Base-by-base conservation (phyloP, 2,797 vertebrate species). In the Gymnothorax reevesii region DNA sequence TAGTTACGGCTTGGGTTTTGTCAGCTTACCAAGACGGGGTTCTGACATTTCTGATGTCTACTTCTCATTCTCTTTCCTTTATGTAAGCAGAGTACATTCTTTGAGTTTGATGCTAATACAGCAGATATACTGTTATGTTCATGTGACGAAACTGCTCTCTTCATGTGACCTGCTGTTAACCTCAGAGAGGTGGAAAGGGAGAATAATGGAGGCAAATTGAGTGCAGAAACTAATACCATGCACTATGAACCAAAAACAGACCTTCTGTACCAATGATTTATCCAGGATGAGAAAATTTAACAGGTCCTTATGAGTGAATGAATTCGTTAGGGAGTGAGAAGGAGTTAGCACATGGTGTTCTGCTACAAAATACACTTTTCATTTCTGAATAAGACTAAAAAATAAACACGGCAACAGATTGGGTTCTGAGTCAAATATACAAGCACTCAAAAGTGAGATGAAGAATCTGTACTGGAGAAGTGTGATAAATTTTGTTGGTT, bases 191-290 rank as follows among this genome's bases (percentile, higher is more conserved):
- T 3, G 12, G 57, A 22, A n/a, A 25, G 27, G 57, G 22, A 57
- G 62, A 17, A 25, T 66, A 71, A 7, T 10, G n/a, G 6, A 33
- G 8, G 49, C 4, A 42, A 5, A 22, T 4, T 8, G n/a, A 59
- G n/a, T 60, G 54, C 4, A 59, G 5, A 15, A 33, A 83, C 33
- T 2, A 83, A 88, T 52, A 82, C 85, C 69, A 84, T 88, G 60
- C 77, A 86, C 54, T 73, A 59, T 88, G 84, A 55, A 52, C 79
- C 69, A 88, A 57, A 42, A 87, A 57, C 55, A 84, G 82, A 86
- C 27, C 7, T 71, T 20, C 62, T 54, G 49, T 22, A 79, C 75
- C 75, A 17, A 52, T 17, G 6, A 54, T 79, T 79, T 20, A 79
- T 7, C 75, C 52, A 33, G 33, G 71, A 75, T 42, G 9, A 7